phyloP scores from a whole-genome alignment of 92 coral and sea anemone genomes.

The Umimayanthus kanabou region DNA sequence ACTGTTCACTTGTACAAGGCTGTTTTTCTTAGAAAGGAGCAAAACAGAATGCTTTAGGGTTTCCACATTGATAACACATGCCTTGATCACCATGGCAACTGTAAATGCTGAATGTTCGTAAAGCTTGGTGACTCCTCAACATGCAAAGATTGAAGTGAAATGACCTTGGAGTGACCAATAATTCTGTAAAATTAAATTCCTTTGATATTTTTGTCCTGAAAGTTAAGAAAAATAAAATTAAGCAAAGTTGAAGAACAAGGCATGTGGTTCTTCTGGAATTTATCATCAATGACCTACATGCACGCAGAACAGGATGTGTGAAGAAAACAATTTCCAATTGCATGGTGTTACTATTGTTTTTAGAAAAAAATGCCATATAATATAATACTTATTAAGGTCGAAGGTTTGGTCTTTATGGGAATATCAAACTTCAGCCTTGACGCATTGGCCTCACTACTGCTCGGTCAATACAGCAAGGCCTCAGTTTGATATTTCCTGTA shows the following conservation, averaged over 20 bases:
- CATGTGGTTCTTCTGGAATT: background rate
- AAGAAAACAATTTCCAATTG: too few relatives aligned
- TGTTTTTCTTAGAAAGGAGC: background rate
- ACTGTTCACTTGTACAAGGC: slow-evolving; percentile 1
- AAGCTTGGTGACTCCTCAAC: background rate
- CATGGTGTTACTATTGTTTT: too few relatives aligned
- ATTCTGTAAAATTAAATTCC: slow-evolving; percentile 32
- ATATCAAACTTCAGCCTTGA: too few relatives aligned
- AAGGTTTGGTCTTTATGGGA: too few relatives aligned
- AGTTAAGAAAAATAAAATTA: background rate
- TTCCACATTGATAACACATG: slow-evolving; percentile 2
- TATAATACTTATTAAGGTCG: too few relatives aligned
- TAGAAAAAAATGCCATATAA: too few relatives aligned
- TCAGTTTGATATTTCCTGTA: too few relatives aligned
- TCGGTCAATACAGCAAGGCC: too few relatives aligned
- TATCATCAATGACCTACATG: too few relatives aligned
- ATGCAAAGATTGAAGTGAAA: background rate
- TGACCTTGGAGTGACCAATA: slow-evolving; percentile 17
- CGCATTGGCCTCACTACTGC: too few relatives aligned
- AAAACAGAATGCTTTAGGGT: background rate
- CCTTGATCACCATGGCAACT: background rate
- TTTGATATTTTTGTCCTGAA: slow-evolving; percentile 3
- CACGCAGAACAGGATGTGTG: too few relatives aligned
- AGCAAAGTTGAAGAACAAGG: background rate
- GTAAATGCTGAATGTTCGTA: background rate